phyloP scores from a whole-genome alignment of 2,797 vertebrate genomes.

The Leucoraja ocellata region DNA sequence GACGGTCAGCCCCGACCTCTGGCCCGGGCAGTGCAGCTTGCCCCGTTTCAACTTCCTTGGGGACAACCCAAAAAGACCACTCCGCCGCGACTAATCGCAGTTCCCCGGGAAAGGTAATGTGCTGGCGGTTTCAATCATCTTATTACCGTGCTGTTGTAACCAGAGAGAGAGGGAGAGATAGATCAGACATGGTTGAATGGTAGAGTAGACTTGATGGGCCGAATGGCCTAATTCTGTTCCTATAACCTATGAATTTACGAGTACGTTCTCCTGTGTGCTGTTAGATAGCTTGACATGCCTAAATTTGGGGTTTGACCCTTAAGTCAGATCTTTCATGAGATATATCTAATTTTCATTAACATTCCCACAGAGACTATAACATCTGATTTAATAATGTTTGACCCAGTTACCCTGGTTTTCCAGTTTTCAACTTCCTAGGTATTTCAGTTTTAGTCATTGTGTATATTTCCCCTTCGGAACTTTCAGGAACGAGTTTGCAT shows the following conservation, averaged over 20 bases:
- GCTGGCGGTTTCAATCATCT: background rate
- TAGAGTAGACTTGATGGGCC: too few relatives aligned
- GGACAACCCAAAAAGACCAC: constrained; percentile 60
- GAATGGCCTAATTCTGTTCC: too few relatives aligned
- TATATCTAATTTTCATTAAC: background rate
- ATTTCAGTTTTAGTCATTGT: constrained; percentile 15
- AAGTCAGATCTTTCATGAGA: background rate
- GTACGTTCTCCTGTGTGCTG: background rate
- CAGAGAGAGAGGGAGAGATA: too few relatives aligned
- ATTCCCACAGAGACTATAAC: background rate
- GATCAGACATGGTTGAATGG: too few relatives aligned
- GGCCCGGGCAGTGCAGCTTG: constrained; percentile 61
- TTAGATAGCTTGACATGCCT: background rate
- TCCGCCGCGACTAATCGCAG: constrained; percentile 57
- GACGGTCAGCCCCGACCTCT: constrained; percentile 50
- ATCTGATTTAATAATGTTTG: background rate
- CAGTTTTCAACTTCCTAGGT: background rate
- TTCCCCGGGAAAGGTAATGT: constrained; percentile 67
- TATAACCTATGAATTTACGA: too few relatives aligned
- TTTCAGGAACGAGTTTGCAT: constrained; percentile 40
- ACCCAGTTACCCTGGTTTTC: background rate
- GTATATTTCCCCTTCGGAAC: constrained; percentile 28
- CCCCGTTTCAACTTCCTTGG: constrained; percentile 61
- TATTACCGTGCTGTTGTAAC: background rate
- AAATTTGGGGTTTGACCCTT: background rate